Evolutionary conservation across 2,888 invertebrate genomes (phyloP).

Genomic region (Fabriciana adippe): DNA sequence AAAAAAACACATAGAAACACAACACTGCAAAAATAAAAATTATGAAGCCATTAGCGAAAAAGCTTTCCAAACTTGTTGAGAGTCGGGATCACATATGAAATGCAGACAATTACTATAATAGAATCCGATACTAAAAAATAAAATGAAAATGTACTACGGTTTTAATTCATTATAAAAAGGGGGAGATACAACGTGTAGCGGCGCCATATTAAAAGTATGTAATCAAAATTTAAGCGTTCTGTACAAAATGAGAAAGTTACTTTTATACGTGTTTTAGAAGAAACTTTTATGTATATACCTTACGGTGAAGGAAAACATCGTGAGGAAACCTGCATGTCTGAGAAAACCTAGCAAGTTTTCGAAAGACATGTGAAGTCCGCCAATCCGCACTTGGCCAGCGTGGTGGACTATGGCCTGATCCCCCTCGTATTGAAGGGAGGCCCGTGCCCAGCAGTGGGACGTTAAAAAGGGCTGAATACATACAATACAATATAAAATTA

Average conservation of each 20-base stretch:
- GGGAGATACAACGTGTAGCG: conserved; percentile 6
- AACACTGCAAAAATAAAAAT: conserved; percentile 12
- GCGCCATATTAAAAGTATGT: conserved; percentile 9
- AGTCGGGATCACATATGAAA: conserved; percentile 12
- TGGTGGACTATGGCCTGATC: too few relatives aligned
- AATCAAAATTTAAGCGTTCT: conserved; percentile 12
- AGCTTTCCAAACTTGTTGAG: conserved; percentile 15
- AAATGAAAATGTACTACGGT: conserved; percentile 18
- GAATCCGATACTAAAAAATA: conserved; percentile 30
- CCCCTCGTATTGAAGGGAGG: too few relatives aligned
- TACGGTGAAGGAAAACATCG: too few relatives aligned
- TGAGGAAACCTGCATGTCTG: too few relatives aligned
- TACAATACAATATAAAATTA: too few relatives aligned
- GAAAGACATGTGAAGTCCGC: too few relatives aligned
- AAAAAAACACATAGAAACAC: conserved; percentile 8
- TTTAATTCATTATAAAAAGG: conserved; percentile 27
- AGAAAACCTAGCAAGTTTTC: too few relatives aligned
- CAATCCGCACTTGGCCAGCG: too few relatives aligned
- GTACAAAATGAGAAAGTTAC: background rate
- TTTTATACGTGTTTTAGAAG: conserved; percentile 1
- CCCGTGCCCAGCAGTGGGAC: too few relatives aligned
- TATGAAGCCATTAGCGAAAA: conserved; percentile 26
- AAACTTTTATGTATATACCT: conserved; percentile 1
- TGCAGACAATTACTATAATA: conserved; percentile 33
- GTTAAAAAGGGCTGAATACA: too few relatives aligned